phyloP scores from a whole-genome alignment of 2,888 invertebrate genomes.

The Drosophila bunnanda region DNA sequence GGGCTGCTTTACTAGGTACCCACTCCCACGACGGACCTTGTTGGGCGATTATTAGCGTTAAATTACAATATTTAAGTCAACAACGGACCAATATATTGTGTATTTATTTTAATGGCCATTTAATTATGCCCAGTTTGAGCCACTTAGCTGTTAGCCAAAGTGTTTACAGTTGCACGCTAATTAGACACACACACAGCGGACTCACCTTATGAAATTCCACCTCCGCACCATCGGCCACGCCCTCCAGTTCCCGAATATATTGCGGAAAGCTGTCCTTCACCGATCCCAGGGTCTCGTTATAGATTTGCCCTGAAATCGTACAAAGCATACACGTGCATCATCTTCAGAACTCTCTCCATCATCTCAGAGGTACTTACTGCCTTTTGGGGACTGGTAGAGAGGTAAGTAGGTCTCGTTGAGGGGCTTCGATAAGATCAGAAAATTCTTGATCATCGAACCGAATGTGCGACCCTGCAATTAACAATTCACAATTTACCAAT shows the following conservation, averaged over 20 bases:
- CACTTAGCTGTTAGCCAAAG: constrained; percentile 36
- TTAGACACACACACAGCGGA: constrained; percentile 16
- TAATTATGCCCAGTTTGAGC: constrained; percentile 45
- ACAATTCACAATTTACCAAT: constrained; percentile 7
- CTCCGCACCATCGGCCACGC: constrained; percentile 92
- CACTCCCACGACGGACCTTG: constrained; percentile 53
- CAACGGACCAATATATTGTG: constrained; percentile 34
- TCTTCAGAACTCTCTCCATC: neutral
- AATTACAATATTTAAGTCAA: constrained; percentile 45
- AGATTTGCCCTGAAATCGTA: constrained; percentile 85
- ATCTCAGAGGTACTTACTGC: constrained; percentile 84
- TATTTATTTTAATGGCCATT: constrained; percentile 56
- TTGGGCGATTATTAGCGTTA: constrained; percentile 31
- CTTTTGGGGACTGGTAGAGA: constrained; percentile 89
- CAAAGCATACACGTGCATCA: neutral
- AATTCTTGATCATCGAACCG: constrained; percentile 89
- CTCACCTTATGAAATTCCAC: constrained; percentile 93
- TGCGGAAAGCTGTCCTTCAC: constrained; percentile 91
- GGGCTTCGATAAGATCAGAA: constrained; percentile 87
- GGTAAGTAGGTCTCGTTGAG: constrained; percentile 89
- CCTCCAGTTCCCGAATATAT: constrained; percentile 92
- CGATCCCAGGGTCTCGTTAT: constrained; percentile 90
- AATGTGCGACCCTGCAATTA: constrained; percentile 91
- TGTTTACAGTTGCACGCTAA: constrained; percentile 48
- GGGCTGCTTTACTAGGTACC: constrained; percentile 4